These are phyloP conservation scores for Calypte anna DNA, from an alignment of 2,113 vertebrate genomes.

Conservation along the genomic window DNA sequence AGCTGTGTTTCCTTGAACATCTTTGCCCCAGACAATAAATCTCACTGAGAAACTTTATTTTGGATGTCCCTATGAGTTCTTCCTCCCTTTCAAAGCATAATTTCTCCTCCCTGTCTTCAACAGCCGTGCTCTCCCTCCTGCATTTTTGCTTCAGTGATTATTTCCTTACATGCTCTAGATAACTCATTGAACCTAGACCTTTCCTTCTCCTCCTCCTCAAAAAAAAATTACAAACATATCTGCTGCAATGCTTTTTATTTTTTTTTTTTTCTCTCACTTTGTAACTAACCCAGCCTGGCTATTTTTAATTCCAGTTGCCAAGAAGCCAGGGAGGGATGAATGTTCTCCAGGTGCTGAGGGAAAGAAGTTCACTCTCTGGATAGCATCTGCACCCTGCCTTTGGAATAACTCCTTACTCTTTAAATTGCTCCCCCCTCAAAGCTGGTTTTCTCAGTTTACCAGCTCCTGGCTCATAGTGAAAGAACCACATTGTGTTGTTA, in stretches of 20 bases:
- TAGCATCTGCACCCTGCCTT: not conserved
- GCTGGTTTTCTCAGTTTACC: not conserved
- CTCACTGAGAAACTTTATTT: rapidly evolving
- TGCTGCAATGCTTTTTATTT: not conserved
- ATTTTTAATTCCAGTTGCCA: constrained; percentile 26
- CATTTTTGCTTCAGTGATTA: constrained; percentile 54
- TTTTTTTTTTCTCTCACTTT: not conserved
- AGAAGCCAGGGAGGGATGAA: not conserved
- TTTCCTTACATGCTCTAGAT: constrained; percentile 72
- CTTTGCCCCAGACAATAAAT: not conserved
- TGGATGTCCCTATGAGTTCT: no score
- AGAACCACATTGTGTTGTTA: not conserved
- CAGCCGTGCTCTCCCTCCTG: not conserved
- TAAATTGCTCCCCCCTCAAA: not conserved
- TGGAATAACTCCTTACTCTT: not conserved
- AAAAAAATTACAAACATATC: not conserved
- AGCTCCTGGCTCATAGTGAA: not conserved
- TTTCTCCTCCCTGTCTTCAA: not conserved
- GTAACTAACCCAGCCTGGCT: not conserved
- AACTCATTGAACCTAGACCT: constrained; percentile 39
- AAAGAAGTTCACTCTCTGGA: not conserved
- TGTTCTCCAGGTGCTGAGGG: not conserved
- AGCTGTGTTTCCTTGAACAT: no score
- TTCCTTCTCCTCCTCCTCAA: constrained; percentile 19
- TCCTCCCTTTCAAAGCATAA: not conserved